Conservation (phyloP, 2,113 vertebrate species). For the Pollachius pollachius region DNA sequence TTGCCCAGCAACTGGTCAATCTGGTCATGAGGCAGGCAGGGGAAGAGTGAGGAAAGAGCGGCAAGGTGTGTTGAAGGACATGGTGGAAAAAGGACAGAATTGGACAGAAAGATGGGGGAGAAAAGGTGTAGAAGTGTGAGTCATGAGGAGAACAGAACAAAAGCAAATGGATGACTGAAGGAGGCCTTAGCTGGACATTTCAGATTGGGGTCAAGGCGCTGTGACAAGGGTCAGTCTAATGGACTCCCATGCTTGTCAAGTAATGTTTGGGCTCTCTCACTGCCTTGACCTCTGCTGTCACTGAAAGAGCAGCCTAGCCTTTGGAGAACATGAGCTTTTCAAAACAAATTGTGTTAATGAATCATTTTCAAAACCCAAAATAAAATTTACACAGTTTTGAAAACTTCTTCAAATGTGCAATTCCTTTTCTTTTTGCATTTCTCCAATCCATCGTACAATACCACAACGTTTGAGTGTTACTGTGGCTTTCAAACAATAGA, state of each 20-base stretch:
- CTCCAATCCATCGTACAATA: conserved; percentile 15
- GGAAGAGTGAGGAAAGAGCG: no score
- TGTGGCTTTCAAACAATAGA: conserved; percentile 8
- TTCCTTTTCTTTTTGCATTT: conserved; percentile 35
- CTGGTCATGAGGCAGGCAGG: conserved; percentile 55
- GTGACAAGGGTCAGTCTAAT: conserved; percentile 10
- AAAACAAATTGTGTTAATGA: background rate
- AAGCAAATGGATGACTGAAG: background rate
- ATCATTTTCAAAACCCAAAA: background rate
- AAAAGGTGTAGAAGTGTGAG: background rate
- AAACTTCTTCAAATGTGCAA: conserved; percentile 7
- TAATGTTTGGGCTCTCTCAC: conserved; percentile 7
- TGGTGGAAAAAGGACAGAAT: no score
- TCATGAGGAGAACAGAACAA: background rate
- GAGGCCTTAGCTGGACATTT: background rate
- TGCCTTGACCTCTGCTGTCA: conserved; percentile 1
- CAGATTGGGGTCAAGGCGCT: background rate
- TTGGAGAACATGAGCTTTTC: conserved; percentile 14
- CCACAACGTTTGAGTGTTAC: conserved; percentile 40
- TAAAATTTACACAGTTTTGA: conserved; percentile 9
- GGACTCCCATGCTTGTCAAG: conserved; percentile 12
- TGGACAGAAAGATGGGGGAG: background rate
- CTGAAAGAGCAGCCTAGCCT: background rate
- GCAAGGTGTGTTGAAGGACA: no score
- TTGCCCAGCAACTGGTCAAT: conserved; percentile 87